These are phyloP conservation scores for Dunckerocampus dactyliophorus DNA, from an alignment of 2,113 vertebrate genomes.

Conservation along the genomic window DNA sequence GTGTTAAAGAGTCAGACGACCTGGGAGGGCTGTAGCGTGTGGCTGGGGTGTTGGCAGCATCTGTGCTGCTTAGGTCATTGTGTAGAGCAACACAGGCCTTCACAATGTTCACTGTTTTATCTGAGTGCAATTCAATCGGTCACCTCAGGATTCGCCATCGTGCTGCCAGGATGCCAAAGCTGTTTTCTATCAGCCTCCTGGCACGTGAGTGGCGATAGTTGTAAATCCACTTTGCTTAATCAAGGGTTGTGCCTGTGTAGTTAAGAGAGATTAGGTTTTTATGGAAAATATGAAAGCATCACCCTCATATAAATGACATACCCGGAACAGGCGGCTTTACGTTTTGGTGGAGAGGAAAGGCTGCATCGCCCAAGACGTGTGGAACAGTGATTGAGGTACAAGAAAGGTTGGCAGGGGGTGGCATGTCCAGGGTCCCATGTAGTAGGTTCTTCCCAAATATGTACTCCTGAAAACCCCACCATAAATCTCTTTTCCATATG, in stretches of 20 bases:
- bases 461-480: too few species aligned
- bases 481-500: too few species aligned
- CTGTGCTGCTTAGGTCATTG: neutral
- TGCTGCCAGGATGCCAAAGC: constrained; percentile 8
- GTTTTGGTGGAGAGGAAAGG: too few species aligned
- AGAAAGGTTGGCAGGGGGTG: too few species aligned
- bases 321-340: too few species aligned
- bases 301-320: too few species aligned
- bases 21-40: neutral
- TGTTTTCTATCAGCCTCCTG: neutral
- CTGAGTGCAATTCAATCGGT: neutral
- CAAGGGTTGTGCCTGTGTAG: neutral
- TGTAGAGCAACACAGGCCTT: neutral
- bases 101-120: neutral
- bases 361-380: too few species aligned
- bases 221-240: neutral
- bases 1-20: constrained; percentile 4
- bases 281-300: too few species aligned
- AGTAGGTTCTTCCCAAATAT: too few species aligned
- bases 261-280: too few species aligned
- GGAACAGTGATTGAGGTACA: too few species aligned
- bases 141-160: neutral
- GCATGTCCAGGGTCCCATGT: too few species aligned
- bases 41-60: neutral
- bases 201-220: neutral